These are phyloP conservation scores for Brenthis hecate DNA, from an alignment of 2,888 invertebrate genomes.

Conservation along the genomic window DNA sequence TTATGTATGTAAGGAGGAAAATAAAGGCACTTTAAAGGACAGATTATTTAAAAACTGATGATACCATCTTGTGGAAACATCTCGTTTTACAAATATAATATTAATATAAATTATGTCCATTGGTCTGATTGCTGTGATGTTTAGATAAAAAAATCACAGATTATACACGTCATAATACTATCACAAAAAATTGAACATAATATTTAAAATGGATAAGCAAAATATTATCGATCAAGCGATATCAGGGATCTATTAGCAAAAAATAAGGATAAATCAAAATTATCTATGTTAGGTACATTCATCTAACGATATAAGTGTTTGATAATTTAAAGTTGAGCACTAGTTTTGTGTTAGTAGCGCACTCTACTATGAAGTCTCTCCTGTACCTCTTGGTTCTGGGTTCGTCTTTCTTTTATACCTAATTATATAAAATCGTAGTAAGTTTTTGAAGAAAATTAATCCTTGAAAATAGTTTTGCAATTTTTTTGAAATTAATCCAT, in stretches of 20 bases:
- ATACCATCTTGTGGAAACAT: too few species aligned
- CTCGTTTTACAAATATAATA: too few species aligned
- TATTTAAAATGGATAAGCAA: not conserved
- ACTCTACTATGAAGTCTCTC: conserved; percentile 4
- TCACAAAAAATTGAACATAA: too few species aligned
- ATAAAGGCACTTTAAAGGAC: too few species aligned
- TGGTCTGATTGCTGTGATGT: too few species aligned
- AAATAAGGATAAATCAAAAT: conserved; percentile 6
- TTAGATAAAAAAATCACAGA: too few species aligned
- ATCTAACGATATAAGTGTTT: not conserved
- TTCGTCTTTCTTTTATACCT: not conserved
- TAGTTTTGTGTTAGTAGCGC: too few species aligned
- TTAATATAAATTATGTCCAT: too few species aligned
- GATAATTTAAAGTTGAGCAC: too few species aligned
- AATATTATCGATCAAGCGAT: not conserved
- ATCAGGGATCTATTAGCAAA: not conserved
- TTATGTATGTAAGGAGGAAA: too few species aligned
- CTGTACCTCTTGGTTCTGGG: not conserved
- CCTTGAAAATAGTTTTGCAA: not conserved
- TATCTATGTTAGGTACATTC: not conserved
- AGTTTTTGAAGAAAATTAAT: not conserved
- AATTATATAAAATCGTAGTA: not conserved
- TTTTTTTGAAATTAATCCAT: not conserved
- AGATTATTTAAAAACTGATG: too few species aligned
- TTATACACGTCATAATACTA: too few species aligned